Conservation (phyloP, 2,113 vertebrate genomes). For the Xiphophorus couchianus region DNA sequence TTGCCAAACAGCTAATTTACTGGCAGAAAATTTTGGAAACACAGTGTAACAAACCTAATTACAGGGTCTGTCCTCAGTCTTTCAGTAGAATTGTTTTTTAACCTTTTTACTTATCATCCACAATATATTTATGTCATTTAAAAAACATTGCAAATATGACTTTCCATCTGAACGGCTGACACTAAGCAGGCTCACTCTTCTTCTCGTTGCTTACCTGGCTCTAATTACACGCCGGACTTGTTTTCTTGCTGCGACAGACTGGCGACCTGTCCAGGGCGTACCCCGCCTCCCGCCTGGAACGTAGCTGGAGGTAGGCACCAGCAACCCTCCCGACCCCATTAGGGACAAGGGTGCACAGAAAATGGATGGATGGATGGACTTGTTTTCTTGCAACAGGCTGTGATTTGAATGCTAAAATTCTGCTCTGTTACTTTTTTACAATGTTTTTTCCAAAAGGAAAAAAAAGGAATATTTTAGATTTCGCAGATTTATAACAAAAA, state of each 20-base stretch:
- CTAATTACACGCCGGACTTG: neutral
- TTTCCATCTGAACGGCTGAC: neutral
- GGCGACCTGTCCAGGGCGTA: no score
- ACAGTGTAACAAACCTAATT: neutral
- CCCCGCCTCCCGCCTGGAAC: no score
- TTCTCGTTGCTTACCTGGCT: neutral
- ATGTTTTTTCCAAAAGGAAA: neutral
- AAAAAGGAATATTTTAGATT: no score
- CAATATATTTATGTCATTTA: neutral
- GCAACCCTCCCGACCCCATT: no score
- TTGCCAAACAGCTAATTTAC: no score
- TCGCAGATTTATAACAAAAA: neutral
- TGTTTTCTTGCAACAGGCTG: neutral
- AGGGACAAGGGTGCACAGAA: no score
- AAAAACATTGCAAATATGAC: neutral
- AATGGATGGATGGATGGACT: no score
- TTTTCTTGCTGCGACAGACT: no score
- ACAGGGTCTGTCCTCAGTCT: neutral
- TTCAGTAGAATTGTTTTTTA: neutral
- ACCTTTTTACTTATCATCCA: neutral
- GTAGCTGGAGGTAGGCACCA: no score
- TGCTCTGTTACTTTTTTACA: neutral
- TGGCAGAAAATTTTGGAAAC: no score
- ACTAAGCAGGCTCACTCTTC: neutral
- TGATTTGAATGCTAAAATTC: no score